Evolutionary conservation across 2,888 invertebrate species (phyloP).

Genomic region (Amblyjoppa proteus): DNA sequence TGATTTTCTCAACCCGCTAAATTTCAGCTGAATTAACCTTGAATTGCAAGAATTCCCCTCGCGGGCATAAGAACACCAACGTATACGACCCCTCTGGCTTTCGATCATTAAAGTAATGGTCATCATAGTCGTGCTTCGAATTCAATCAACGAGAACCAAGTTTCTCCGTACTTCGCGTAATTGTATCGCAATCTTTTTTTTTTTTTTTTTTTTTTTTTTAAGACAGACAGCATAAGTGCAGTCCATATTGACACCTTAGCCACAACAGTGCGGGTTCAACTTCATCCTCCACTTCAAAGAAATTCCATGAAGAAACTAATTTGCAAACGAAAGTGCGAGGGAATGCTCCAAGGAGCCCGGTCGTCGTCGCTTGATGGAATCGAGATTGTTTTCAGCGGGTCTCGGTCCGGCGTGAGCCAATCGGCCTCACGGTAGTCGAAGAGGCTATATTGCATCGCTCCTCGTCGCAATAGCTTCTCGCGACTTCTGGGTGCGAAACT

Average conservation of each 20-base stretch:
- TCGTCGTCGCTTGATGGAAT: slow-evolving; percentile 73
- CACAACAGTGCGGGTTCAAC: not conserved
- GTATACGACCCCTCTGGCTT: not conserved
- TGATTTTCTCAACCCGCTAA: not conserved
- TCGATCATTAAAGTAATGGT: not conserved
- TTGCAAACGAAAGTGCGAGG: slow-evolving; percentile 62
- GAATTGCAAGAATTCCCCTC: not conserved
- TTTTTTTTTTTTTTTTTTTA: not conserved
- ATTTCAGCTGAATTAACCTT: not conserved
- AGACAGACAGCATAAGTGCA: not conserved
- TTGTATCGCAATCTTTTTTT: not conserved
- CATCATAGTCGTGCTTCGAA: not conserved
- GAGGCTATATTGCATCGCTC: slow-evolving; percentile 8
- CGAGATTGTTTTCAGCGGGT: slow-evolving; percentile 74
- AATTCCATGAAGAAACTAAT: slow-evolving; percentile 66
- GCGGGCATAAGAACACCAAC: not conserved
- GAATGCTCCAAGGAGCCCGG: slow-evolving; percentile 6
- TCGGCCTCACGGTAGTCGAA: slow-evolving; percentile 66
- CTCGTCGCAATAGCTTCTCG: slow-evolving; percentile 51
- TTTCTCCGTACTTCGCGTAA: not conserved
- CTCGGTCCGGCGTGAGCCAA: slow-evolving; percentile 65
- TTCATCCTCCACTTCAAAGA: slow-evolving; percentile 28
- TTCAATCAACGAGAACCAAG: not conserved
- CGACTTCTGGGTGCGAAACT: slow-evolving; percentile 41
- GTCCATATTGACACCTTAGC: slow-evolving; percentile 28